Conservation (phyloP, 2,797 vertebrate species). For the Sebastes trivittatus region DNA sequence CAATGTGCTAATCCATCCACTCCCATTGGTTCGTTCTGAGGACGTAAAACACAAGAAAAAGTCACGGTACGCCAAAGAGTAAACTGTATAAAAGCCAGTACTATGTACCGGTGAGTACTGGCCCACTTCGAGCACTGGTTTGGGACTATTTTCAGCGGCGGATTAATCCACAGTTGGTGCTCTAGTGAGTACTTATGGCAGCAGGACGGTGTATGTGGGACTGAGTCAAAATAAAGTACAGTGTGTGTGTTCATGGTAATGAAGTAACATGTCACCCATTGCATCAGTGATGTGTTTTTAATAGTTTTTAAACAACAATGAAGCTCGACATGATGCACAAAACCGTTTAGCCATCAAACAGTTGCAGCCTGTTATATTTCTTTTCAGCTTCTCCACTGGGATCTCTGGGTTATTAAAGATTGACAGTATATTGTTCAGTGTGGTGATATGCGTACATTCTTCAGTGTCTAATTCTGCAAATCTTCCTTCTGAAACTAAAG, state of each 20-base stretch:
- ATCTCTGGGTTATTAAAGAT: not conserved
- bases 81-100: too few relatives aligned
- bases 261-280: not conserved
- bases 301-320: not conserved
- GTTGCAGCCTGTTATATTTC: too few relatives aligned
- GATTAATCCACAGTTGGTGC: not conserved
- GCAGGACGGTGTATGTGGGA: not conserved
- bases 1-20: not conserved
- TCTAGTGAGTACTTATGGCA: not conserved
- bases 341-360: too few relatives aligned
- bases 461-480: too few relatives aligned
- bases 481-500: not conserved
- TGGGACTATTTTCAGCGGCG: not conserved
- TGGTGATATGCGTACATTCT: not conserved
- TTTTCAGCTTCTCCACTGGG: not conserved
- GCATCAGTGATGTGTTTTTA: not conserved
- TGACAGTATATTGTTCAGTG: not conserved
- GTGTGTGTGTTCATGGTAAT: not conserved
- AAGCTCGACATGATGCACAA: not conserved
- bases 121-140: not conserved
- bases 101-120: too few relatives aligned
- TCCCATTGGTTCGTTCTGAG: not conserved
- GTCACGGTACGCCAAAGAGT: too few relatives aligned
- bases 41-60: not conserved
- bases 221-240: not conserved